A percentile compares a stretch with the other conserved stretches of the same genome.
Conservation (phyloP, 1,140 invertebrate genomes). For the Coptotermes formosanus region DNA sequence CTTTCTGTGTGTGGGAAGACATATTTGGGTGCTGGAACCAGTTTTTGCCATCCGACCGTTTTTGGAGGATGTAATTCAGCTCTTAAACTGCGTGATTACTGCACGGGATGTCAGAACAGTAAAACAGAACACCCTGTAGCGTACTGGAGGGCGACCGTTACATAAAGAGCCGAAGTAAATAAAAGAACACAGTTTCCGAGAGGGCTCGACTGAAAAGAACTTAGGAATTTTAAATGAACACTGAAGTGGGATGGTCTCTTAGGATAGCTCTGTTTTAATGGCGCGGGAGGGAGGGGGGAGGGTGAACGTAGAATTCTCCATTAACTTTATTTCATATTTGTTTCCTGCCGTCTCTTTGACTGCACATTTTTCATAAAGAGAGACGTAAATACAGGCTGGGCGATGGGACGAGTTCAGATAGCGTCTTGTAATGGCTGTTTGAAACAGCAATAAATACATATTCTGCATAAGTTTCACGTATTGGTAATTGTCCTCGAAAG, state of each 20-base stretch:
- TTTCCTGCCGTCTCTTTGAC: not conserved
- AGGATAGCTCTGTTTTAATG: not conserved
- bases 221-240: not conserved
- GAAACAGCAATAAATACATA: too few species aligned
- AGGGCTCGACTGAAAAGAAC: not conserved
- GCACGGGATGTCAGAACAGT: too few species aligned
- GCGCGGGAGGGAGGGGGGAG: too few species aligned
- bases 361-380: not conserved
- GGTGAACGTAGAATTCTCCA: not conserved
- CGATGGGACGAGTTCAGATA: not conserved
- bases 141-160: not conserved
- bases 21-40: too few species aligned
- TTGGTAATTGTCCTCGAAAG: too few species aligned
- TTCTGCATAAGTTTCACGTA: too few species aligned
- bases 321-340: not conserved
- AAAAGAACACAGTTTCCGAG: conserved; percentile 12
- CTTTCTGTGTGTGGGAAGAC: too few species aligned
- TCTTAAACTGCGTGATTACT: too few species aligned
- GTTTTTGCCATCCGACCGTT: too few species aligned
- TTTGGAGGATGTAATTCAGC: too few species aligned
- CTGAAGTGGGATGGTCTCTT: not conserved
- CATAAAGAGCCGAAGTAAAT: not conserved
- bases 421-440: not conserved
- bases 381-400: not conserved
- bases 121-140: not conserved